Evolutionary conservation across 1,140 invertebrate species (phyloP), one percentile per base, ranked within the genome.

Genomic region (Luehdorfia chinensis): DNA sequence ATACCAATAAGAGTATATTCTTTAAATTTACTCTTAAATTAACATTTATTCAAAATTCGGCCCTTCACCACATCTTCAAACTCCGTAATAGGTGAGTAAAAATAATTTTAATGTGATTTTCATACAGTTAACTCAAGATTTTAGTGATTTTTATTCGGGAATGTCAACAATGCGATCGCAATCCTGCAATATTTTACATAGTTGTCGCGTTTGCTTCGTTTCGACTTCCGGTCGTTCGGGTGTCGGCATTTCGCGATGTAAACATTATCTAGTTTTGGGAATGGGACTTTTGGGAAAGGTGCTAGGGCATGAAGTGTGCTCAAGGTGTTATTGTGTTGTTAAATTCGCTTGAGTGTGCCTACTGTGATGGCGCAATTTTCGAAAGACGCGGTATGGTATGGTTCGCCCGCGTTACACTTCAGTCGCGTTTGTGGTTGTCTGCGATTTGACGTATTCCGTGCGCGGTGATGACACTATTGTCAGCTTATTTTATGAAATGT

Each of bases 1-100:
- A 95, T 95, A 94, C 94, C 94, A 94, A 93, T 92, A 93, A 92
- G 92, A 92, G 91, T 92, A 88, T 90, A 92, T 91, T 92, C 90
- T 90, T 92, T 90, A 89, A 90, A 92, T 92, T 93, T 91, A 91
- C 90, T 79, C 62, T 50, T 65, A 75, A 83, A 81, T 83, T 76
- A 61, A 71, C 67, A 77, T 69, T 64, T 88, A 88, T 89, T 88
- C 87, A 90, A 91, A 92, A 91, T 92, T 90, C 88, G 88, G 84
- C 87, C 87, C 78, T 87, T 83, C 83, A 88, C 81, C 78, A 87
- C 88, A 88, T 75, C 85, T 86, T 89, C 87, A 68, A 88, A 86
- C 85, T 87, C 88, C 88, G 81, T 88, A 87, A 87, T 88, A 89
- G 91, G 91, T 92, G 87, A 92, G 91, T 92, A 88, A 80, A 78